These are phyloP conservation scores for Cercopithecus mona DNA, from an alignment of 2,113 vertebrate genomes.

Conservation along the genomic window DNA sequence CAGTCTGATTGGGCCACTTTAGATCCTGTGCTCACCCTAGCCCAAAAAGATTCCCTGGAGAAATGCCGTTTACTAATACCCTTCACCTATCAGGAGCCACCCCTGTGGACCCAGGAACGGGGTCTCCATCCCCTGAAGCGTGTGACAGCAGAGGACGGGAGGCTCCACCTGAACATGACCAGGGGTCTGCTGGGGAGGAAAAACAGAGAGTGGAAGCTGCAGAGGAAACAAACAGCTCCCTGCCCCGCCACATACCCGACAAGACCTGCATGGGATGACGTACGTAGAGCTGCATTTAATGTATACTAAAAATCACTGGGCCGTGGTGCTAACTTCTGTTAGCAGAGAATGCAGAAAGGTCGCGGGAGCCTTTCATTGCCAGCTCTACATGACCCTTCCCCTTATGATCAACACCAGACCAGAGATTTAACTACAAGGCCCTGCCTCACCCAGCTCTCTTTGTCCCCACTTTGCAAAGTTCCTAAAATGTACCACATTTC, in stretches of 20 bases:
- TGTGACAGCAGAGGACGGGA: background rate
- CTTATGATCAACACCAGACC: background rate
- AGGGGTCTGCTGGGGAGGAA: background rate
- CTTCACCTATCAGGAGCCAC: background rate
- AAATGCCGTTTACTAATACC: background rate
- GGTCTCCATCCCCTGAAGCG: background rate
- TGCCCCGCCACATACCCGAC: too few relatives aligned
- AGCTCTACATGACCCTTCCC: background rate
- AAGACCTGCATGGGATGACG: background rate
- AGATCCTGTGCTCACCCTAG: background rate
- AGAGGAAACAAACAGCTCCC: background rate
- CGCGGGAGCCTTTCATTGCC: background rate
- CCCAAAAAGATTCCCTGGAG: background rate
- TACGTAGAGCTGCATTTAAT: background rate
- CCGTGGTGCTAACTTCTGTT: background rate
- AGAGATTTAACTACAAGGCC: background rate
- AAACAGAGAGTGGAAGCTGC: background rate
- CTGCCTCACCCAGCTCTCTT: background rate
- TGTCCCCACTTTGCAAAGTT: background rate
- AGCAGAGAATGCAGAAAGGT: background rate
- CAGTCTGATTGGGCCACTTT: background rate
- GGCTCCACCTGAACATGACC: too few relatives aligned
- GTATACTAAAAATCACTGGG: background rate
- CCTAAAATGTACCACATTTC: background rate
- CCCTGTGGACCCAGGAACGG: background rate